phyloP scores from a whole-genome alignment of 2,113 vertebrate species.

The Bubo blakistoni region DNA sequence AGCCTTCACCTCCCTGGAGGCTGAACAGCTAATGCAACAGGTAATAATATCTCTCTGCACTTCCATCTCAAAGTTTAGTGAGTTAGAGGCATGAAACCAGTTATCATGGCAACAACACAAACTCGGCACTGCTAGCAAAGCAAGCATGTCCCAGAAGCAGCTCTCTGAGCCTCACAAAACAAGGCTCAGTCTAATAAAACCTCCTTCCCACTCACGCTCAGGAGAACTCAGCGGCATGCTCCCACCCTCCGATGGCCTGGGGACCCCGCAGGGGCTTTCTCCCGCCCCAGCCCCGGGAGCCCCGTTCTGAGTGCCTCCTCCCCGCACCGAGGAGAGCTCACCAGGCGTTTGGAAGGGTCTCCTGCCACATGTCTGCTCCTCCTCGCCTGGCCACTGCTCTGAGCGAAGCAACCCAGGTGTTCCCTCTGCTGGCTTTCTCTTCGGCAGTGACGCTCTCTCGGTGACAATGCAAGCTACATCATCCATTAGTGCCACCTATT shows the following conservation, averaged over 20 bases:
- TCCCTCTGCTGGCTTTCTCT: neutral
- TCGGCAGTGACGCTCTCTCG: neutral
- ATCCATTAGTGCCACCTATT: slow-evolving; percentile 41
- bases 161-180: neutral
- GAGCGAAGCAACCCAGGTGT: rapidly evolving
- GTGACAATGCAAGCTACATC: neutral
- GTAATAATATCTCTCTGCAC: neutral
- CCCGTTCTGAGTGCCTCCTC: rapidly evolving
- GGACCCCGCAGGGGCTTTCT: neutral
- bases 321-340: neutral
- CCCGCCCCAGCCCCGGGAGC: neutral
- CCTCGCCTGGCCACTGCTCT: neutral
- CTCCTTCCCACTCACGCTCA: neutral
- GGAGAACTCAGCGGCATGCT: neutral
- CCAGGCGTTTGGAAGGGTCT: slow-evolving; percentile 20
- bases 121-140: neutral
- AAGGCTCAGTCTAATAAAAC: neutral
- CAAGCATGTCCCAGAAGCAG: neutral
- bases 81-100: neutral
- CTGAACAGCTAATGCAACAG: neutral
- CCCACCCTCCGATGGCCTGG: neutral
- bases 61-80: neutral
- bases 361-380: slow-evolving; percentile 47
- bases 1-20: neutral
- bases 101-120: neutral